These are phyloP conservation scores for Falcaria lacertinaria DNA, from an alignment of 2,888 invertebrate genomes.

Conservation along the genomic window DNA sequence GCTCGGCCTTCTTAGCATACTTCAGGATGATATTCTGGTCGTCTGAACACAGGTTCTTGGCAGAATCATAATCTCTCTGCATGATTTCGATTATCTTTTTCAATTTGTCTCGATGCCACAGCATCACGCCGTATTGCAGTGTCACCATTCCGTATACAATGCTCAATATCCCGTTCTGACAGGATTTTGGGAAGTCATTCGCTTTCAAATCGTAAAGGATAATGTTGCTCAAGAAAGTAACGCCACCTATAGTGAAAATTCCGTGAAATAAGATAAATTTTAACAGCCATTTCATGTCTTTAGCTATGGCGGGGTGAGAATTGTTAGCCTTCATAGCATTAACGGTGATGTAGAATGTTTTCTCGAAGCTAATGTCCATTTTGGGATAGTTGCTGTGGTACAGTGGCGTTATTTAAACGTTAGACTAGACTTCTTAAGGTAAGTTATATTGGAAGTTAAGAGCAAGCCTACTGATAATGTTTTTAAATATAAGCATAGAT, in stretches of 20 bases:
- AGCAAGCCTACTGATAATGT: too few species aligned
- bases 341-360: conserved; percentile 13
- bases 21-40: conserved; percentile 27
- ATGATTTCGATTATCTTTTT: conserved; percentile 25
- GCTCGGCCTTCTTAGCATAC: conserved; percentile 23
- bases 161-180: conserved; percentile 16
- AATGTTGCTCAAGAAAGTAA: conserved; percentile 16
- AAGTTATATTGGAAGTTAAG: too few species aligned
- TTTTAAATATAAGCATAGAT: too few species aligned
- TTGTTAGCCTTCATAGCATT: conserved; percentile 13
- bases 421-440: too few species aligned
- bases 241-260: conserved; percentile 2
- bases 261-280: conserved; percentile 10
- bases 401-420: too few species aligned
- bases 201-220: conserved; percentile 13
- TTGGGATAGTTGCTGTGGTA: neutral
- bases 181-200: conserved; percentile 17
- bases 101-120: conserved; percentile 23
- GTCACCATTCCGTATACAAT: conserved; percentile 11
- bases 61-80: conserved; percentile 29
- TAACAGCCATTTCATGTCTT: conserved; percentile 19
- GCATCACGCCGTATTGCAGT: conserved; percentile 17
- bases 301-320: conserved; percentile 17
- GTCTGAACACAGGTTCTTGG: conserved; percentile 10
- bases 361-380: conserved; percentile 24